Conservation (phyloP, 2,888 invertebrate species). For the Fissipunctia ypsillon region DNA sequence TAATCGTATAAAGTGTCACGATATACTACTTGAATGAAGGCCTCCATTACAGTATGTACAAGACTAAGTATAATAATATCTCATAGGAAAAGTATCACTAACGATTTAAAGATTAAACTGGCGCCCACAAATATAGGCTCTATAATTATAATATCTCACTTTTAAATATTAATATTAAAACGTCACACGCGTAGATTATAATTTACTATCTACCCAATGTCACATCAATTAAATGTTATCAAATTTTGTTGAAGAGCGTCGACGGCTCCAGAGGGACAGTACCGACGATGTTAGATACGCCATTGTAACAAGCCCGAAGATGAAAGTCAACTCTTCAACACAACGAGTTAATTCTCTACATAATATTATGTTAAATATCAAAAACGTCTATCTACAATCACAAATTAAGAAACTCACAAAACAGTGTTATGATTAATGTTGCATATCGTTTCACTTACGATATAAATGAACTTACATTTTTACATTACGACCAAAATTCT, state of each 20-base stretch:
- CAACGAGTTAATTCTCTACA: slow-evolving; percentile 60
- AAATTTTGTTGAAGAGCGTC: slow-evolving; percentile 52
- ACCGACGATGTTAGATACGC: slow-evolving; percentile 23
- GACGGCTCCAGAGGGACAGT: slow-evolving; percentile 6
- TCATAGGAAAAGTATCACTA: slow-evolving; percentile 82
- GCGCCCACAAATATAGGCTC: slow-evolving; percentile 50
- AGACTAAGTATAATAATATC: slow-evolving; percentile 72
- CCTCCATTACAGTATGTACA: slow-evolving; percentile 85
- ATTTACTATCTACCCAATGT: slow-evolving; percentile 52
- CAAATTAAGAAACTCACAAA: slow-evolving; percentile 76
- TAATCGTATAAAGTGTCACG: slow-evolving; percentile 68
- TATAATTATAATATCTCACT: slow-evolving; percentile 65
- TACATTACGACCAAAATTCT: slow-evolving; percentile 90
- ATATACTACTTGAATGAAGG: slow-evolving; percentile 84
- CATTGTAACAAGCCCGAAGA: slow-evolving; percentile 24
- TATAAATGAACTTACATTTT: slow-evolving; percentile 87
- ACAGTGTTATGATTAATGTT: slow-evolving; percentile 71
- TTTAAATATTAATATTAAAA: slow-evolving; percentile 61
- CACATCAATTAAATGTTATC: slow-evolving; percentile 45
- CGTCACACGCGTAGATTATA: slow-evolving; percentile 54
- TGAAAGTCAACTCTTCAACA: slow-evolving; percentile 59
- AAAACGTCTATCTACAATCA: slow-evolving; percentile 75
- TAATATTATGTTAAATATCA: slow-evolving; percentile 71
- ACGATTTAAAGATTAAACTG: slow-evolving; percentile 70
- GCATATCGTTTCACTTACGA: slow-evolving; percentile 82